Percentiles rank a stretch among this genome's conserved stretches.
These are phyloP conservation scores for Julus scandinavius DNA, from an alignment of 2,888 invertebrate species.

Conservation along the genomic window DNA sequence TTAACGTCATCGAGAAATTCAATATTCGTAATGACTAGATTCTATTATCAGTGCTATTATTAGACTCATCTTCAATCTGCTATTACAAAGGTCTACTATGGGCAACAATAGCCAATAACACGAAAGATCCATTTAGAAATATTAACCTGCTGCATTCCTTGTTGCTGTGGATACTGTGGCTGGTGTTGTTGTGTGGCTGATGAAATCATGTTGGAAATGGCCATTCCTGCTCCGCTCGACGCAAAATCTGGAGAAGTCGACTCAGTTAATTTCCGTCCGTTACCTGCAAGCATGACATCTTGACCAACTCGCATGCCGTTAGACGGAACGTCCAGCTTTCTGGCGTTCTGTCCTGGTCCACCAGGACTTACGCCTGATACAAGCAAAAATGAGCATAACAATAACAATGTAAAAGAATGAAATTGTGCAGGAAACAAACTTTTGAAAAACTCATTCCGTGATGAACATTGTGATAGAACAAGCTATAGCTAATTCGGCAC, in stretches of 20 bases:
- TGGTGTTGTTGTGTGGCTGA: slow-evolving; percentile 52
- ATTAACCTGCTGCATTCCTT: slow-evolving; percentile 50
- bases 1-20: background rate
- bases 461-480: background rate
- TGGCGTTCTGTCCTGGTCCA: background rate
- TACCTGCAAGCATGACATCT: slow-evolving; percentile 1
- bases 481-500: no score
- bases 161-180: slow-evolving; percentile 55
- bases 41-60: background rate
- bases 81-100: background rate
- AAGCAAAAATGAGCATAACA: background rate
- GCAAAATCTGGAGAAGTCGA: slow-evolving; percentile 57
- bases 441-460: background rate
- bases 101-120: background rate
- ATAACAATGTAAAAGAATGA: background rate
- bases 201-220: slow-evolving; percentile 56
- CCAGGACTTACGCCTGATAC: background rate
- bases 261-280: slow-evolving; percentile 31
- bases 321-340: background rate
- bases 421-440: background rate
- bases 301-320: slow-evolving; percentile 1
- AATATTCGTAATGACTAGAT: background rate
- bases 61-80: background rate
- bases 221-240: slow-evolving; percentile 55
- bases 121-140: background rate